Conservation (phyloP, 2,888 invertebrate species). For the Halocaridina rubra region DNA sequence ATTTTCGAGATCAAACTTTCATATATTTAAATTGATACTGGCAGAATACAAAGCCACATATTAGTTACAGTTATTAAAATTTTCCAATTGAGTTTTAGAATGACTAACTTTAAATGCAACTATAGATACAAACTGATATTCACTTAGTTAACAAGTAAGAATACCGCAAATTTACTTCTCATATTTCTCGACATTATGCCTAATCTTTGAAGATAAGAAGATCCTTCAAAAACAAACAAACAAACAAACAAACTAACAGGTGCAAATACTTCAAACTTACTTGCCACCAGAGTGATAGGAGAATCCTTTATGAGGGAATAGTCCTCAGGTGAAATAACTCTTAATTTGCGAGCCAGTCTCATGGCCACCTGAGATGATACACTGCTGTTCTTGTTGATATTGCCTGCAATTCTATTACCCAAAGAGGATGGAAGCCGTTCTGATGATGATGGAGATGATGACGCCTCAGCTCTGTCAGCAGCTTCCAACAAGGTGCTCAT, state of each 20-base stretch:
- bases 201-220: too few relatives aligned
- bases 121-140: too few relatives aligned
- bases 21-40: too few relatives aligned
- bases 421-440: neutral
- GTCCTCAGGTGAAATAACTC: conserved; percentile 79
- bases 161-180: too few relatives aligned
- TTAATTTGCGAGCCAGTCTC: conserved; percentile 76
- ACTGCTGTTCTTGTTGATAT: neutral
- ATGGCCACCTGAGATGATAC: conserved; percentile 69
- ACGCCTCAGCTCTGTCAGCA: neutral
- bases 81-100: too few relatives aligned
- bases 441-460: neutral
- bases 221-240: neutral
- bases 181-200: too few relatives aligned
- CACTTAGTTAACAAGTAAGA: too few relatives aligned
- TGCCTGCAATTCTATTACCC: neutral
- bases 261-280: neutral
- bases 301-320: conserved; percentile 66
- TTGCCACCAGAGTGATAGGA: conserved; percentile 41
- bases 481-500: neutral
- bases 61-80: too few relatives aligned
- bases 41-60: too few relatives aligned
- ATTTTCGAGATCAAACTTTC: too few relatives aligned
- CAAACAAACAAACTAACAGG: neutral
- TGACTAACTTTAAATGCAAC: too few relatives aligned